Evolutionary conservation across 37 sponge, comb jelly and placozoan genomes (phyloP).

Genomic region (Dysidea cf. avara): DNA sequence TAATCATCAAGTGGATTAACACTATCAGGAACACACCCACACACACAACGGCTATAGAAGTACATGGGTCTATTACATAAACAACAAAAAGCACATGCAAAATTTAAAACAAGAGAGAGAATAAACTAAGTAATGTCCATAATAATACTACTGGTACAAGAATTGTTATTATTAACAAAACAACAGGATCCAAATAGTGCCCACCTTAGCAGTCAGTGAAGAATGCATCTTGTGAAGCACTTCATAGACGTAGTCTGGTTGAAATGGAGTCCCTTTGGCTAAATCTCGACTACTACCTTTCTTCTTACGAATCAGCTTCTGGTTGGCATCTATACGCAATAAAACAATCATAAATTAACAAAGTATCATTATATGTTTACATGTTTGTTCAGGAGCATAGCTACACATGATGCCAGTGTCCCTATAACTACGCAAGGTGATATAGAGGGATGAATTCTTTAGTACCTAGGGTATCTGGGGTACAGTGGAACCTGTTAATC

Average conservation of each 20-base stretch:
- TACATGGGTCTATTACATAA: conserved; percentile 1
- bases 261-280: conserved; percentile 54
- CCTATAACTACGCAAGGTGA: too few species aligned
- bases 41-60: conserved; percentile 19
- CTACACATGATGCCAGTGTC: too few species aligned
- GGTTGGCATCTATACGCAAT: too few species aligned
- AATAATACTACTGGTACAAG: not conserved
- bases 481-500: too few species aligned
- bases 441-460: too few species aligned
- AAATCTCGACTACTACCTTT: conserved; percentile 35
- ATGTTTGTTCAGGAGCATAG: not conserved
- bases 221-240: conserved; percentile 67
- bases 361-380: not conserved
- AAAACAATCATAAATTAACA: not conserved
- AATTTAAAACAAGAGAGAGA: conserved; percentile 1
- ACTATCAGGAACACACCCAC: conserved; percentile 1
- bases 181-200: too few species aligned
- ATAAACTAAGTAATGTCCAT: not conserved
- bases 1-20: too few species aligned
- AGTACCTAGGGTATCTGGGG: too few species aligned
- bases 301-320: not conserved
- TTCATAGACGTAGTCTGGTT: conserved; percentile 69
- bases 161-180: conserved; percentile 8
- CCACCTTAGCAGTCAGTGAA: conserved; percentile 49
- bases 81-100: conserved; percentile 11